phyloP scores from a whole-genome alignment of 2,797 vertebrate species.

The Sebastes cheni region DNA sequence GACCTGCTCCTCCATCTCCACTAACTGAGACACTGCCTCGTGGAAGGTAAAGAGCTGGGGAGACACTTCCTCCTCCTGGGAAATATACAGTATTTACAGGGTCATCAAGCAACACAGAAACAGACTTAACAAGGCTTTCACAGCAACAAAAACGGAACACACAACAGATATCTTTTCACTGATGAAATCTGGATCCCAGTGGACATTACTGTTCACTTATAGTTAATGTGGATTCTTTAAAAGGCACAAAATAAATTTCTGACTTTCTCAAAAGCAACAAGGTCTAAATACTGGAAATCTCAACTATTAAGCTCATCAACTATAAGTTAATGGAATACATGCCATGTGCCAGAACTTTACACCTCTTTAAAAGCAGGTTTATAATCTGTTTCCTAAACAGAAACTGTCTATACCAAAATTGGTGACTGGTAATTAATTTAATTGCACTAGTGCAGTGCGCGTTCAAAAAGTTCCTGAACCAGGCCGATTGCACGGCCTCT shows the following conservation, averaged over 20 bases:
- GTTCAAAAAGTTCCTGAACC: neutral
- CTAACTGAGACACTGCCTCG: conserved; percentile 96
- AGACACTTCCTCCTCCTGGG: conserved; percentile 96
- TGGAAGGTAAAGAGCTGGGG: conserved; percentile 97
- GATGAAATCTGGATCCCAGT: neutral
- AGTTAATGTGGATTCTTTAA: neutral
- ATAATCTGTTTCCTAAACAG: neutral
- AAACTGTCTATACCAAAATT: neutral
- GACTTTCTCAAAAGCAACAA: neutral
- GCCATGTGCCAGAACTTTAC: neutral
- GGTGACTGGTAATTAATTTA: neutral
- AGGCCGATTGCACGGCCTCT: too few relatives aligned
- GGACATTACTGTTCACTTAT: neutral
- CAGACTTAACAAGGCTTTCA: neutral
- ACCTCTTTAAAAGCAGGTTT: neutral
- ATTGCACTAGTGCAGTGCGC: neutral
- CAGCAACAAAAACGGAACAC: neutral
- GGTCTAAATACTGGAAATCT: accelerated
- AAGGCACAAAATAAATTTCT: neutral
- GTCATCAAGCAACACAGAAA: neutral
- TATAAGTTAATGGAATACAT: neutral
- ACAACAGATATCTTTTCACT: neutral
- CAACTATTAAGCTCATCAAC: neutral
- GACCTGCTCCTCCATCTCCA: conserved; percentile 98
- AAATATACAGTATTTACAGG: neutral